A percentile compares a stretch with the other conserved stretches of the same genome.
Evolutionary conservation across 2,113 vertebrate species (phyloP).

Genomic region (Morone chrysops): DNA sequence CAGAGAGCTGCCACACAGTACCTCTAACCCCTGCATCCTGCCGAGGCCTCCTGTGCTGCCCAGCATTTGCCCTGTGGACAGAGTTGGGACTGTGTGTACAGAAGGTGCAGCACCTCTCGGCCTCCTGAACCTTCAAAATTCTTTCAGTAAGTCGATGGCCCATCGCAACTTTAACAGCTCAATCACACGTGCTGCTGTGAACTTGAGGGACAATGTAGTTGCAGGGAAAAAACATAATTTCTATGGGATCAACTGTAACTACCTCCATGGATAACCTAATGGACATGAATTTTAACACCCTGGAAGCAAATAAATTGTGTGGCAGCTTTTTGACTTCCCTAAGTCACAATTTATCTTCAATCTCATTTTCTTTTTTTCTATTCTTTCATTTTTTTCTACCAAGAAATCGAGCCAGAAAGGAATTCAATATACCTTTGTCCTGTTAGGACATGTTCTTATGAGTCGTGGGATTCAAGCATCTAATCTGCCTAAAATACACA

Average conservation of each 20-base stretch:
- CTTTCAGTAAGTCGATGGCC: slow-evolving; percentile 83
- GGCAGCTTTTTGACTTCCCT: no score
- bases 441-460: not conserved
- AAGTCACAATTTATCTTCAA: no score
- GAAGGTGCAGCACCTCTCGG: not conserved
- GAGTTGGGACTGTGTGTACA: not conserved
- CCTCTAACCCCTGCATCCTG: slow-evolving; percentile 19
- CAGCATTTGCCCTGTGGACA: slow-evolving; percentile 12
- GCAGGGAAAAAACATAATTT: slow-evolving; percentile 84
- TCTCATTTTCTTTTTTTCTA: no score
- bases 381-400: no score
- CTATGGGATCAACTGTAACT: slow-evolving; percentile 83
- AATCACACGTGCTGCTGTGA: slow-evolving; percentile 68
- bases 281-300: not conserved
- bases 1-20: slow-evolving; percentile 54
- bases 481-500: no score
- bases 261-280: slow-evolving; percentile 78
- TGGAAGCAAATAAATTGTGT: not conserved
- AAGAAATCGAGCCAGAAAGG: not conserved
- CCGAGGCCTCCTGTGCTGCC: slow-evolving; percentile 29
- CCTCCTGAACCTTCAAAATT: slow-evolving; percentile 82
- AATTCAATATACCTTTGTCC: not conserved
- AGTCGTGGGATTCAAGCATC: no score
- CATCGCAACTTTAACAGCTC: slow-evolving; percentile 77
- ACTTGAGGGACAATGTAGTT: slow-evolving; percentile 83